Conservation (phyloP, 1,140 invertebrate species). For the Drosophila repletoides region DNA sequence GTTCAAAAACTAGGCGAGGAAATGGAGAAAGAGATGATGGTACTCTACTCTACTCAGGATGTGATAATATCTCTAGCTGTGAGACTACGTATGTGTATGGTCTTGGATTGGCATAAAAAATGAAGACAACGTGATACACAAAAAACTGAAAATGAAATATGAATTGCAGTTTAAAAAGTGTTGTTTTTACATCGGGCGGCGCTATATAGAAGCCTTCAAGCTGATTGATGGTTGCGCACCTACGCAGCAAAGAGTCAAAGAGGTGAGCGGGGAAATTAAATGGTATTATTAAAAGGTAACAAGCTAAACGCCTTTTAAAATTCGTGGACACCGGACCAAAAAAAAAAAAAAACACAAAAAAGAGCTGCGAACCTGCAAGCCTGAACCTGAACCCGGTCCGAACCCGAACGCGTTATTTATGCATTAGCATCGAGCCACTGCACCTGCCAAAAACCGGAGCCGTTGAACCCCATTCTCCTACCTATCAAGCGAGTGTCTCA, state of each 20-base stretch:
- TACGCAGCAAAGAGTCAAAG: constrained; percentile 45
- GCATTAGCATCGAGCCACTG: constrained; percentile 60
- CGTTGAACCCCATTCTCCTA: constrained; percentile 48
- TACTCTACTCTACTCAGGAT: not conserved
- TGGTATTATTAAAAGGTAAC: constrained; percentile 80
- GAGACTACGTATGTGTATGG: no score
- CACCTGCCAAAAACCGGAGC: constrained; percentile 69
- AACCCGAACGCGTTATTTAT: constrained; percentile 64
- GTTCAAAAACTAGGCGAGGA: no score
- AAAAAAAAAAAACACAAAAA: not conserved
- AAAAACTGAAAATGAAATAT: constrained; percentile 67
- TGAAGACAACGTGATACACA: constrained; percentile 62
- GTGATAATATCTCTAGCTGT: constrained; percentile 48
- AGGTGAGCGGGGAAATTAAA: constrained; percentile 67
- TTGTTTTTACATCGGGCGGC: constrained; percentile 34
- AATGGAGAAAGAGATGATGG: no score
- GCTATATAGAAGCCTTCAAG: constrained; percentile 47
- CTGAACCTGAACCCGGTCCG: no score
- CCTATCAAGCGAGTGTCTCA: not conserved
- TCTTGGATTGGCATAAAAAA: constrained; percentile 54
- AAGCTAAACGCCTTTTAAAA: constrained; percentile 79
- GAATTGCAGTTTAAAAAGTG: constrained; percentile 57
- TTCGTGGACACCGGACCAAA: constrained; percentile 40
- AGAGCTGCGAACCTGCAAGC: constrained; percentile 31
- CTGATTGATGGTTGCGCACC: constrained; percentile 75